phyloP scores from a whole-genome alignment of 2,113 vertebrate species.

The Trematocara nigrifrons region DNA sequence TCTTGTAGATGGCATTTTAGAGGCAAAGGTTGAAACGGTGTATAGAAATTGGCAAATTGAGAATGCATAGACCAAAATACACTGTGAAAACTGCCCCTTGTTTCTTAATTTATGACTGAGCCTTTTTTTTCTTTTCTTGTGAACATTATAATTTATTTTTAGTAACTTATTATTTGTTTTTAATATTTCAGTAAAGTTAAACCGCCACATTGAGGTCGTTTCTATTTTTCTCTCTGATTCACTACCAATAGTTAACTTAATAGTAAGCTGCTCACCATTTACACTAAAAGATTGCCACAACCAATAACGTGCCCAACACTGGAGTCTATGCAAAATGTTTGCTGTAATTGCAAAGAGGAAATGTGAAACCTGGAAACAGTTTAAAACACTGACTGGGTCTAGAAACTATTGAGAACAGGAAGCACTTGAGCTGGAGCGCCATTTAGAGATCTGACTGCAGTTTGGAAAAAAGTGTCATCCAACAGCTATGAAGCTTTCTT shows the following conservation, averaged over 20 bases:
- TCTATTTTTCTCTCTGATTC: not conserved
- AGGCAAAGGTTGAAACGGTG: not conserved
- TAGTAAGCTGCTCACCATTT: not conserved
- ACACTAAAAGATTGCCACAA: not conserved
- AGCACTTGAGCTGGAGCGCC: not conserved
- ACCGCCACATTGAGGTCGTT: not conserved
- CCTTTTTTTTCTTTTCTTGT: not conserved
- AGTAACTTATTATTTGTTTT: not conserved
- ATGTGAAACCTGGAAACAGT: not conserved
- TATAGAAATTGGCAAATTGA: not conserved
- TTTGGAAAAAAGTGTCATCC: not conserved
- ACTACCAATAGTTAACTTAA: not conserved
- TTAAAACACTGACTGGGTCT: not conserved
- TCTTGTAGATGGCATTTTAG: not conserved
- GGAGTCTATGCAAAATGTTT: slow-evolving; percentile 54
- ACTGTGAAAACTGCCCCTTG: not conserved
- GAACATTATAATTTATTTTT: not conserved
- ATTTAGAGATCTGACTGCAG: not conserved
- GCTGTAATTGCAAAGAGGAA: not conserved
- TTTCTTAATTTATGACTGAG: not conserved
- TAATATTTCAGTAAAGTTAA: not conserved
- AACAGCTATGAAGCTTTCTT: not conserved
- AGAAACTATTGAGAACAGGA: not conserved
- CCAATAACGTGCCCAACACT: not conserved
- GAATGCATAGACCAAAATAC: slow-evolving; percentile 12